Percentiles rank a stretch among this genome's conserved stretches.
Conservation (phyloP, 1,140 invertebrate species). For the Lethrus apterus region DNA sequence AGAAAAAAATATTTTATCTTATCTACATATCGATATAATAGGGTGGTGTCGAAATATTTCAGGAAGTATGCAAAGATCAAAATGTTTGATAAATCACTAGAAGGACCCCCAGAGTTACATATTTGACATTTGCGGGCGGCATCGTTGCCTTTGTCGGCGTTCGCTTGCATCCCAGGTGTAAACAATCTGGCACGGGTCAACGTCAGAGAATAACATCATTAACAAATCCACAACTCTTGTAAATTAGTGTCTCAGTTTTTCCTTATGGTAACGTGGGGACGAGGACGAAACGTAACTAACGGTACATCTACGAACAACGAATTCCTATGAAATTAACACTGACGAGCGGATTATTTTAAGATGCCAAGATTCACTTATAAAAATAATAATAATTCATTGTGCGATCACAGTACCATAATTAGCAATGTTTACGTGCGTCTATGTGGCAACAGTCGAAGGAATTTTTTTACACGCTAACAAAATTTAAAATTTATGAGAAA, state of each 20-base stretch:
- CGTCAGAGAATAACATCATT: slow-evolving; percentile 4
- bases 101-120: slow-evolving; percentile 8
- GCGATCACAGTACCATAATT: too few species aligned
- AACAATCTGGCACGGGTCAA: slow-evolving; percentile 14
- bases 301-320: too few species aligned
- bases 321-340: too few species aligned
- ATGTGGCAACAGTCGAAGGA: too few species aligned
- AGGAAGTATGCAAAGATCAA: not conserved
- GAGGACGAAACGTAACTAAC: too few species aligned
- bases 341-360: not conserved
- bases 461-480: too few species aligned
- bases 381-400: not conserved
- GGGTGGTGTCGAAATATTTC: not conserved
- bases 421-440: not conserved
- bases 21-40: too few species aligned
- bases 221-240: slow-evolving; percentile 3
- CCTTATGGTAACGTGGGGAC: not conserved
- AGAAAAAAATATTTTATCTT: too few species aligned
- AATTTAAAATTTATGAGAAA: too few species aligned
- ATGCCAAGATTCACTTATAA: not conserved
- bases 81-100: slow-evolving; percentile 7
- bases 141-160: slow-evolving; percentile 3
- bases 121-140: slow-evolving; percentile 14
- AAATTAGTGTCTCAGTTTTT: slow-evolving; percentile 11
- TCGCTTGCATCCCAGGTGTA: slow-evolving; percentile 10